These are phyloP conservation scores for Zygaena filipendulae DNA, from an alignment of 2,888 invertebrate species.

Conservation along the genomic window DNA sequence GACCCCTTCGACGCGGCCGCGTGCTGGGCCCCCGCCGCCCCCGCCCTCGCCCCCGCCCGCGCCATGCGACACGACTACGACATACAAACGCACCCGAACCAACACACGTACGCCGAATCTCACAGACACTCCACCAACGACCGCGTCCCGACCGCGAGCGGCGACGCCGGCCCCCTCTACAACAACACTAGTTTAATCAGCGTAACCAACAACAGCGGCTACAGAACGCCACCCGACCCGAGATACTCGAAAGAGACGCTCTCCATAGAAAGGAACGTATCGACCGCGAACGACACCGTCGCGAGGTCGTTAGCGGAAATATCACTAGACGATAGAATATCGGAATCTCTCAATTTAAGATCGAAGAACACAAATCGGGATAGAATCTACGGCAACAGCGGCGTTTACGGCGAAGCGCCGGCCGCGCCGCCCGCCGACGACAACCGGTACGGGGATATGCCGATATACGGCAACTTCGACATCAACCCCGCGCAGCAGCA, in stretches of 20 bases:
- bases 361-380: constrained; percentile 46
- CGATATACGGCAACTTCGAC: constrained; percentile 45
- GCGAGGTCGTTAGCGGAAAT: constrained; percentile 33
- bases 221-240: constrained; percentile 26
- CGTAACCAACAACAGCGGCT: too few relatives aligned
- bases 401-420: constrained; percentile 23
- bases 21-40: constrained; percentile 45
- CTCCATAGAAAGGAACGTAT: constrained; percentile 30
- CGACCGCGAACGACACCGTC: constrained; percentile 20
- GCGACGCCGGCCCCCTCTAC: constrained; percentile 23
- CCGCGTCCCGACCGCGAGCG: constrained; percentile 18
- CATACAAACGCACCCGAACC: too few relatives aligned
- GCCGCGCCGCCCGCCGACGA: constrained; percentile 22
- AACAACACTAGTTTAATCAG: constrained; percentile 39
- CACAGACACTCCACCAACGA: constrained; percentile 30
- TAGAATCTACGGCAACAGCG: constrained; percentile 36
- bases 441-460: constrained; percentile 36
- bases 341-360: constrained; percentile 58
- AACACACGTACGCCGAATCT: constrained; percentile 34
- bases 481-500: constrained; percentile 40
- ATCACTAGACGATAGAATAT: constrained; percentile 59
- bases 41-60: constrained; percentile 19
- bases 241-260: constrained; percentile 29
- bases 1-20: constrained; percentile 52
- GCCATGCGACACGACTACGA: constrained; percentile 24